These are phyloP conservation scores for Holotrichia oblita DNA, from an alignment of 1,140 invertebrate genomes.

Conservation along the genomic window DNA sequence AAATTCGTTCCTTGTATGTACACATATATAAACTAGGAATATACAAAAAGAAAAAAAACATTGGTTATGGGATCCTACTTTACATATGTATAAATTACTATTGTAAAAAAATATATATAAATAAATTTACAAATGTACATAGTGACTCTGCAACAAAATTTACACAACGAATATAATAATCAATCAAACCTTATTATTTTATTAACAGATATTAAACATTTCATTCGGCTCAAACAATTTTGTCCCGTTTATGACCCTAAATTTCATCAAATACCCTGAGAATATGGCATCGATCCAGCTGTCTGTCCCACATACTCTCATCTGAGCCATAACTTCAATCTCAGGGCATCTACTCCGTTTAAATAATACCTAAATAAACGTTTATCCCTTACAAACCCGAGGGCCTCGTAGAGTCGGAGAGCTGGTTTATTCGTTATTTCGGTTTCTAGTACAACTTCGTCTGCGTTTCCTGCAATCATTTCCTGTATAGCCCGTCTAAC, in stretches of 20 bases:
- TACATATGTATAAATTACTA: slow-evolving; percentile 34
- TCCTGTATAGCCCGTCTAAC: slow-evolving; percentile 82
- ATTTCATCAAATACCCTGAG: slow-evolving; percentile 48
- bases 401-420: slow-evolving; percentile 93
- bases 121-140: slow-evolving; percentile 39
- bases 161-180: slow-evolving; percentile 37
- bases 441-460: slow-evolving; percentile 99
- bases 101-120: slow-evolving; percentile 40
- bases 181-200: neutral
- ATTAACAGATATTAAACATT: slow-evolving; percentile 38
- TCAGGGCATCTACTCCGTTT: slow-evolving; percentile 97
- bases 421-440: slow-evolving; percentile 98
- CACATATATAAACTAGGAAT: slow-evolving; percentile 33
- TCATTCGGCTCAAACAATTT: slow-evolving; percentile 31
- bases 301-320: slow-evolving; percentile 65
- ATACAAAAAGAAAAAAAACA: neutral
- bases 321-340: slow-evolving; percentile 97
- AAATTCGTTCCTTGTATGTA: neutral
- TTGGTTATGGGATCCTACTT: slow-evolving; percentile 5
- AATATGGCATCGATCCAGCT: slow-evolving; percentile 43
- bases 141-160: slow-evolving; percentile 37
- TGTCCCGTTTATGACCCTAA: slow-evolving; percentile 37
- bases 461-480: slow-evolving; percentile 94
- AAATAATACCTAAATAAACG: slow-evolving; percentile 98
- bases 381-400: slow-evolving; percentile 98